Base-by-base conservation (phyloP, 2,797 vertebrate genomes). In the Apogon hyalosoma region DNA sequence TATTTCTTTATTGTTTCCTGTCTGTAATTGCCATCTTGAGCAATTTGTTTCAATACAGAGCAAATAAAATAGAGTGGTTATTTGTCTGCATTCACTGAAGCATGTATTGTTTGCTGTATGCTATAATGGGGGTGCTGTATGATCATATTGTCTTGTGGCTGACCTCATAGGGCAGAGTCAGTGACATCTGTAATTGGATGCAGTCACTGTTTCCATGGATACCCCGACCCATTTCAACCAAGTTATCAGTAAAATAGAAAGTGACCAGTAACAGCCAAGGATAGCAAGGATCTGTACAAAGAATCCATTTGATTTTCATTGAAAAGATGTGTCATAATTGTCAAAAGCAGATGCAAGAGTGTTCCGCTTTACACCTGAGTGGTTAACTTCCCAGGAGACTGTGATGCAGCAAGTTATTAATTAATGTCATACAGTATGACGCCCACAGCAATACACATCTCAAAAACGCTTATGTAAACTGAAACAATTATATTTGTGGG, bases 171-270 rank as follows among this genome's bases (percentile, higher is more conserved):
- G 71, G 65, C 71, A 85, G 55, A 65, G 52, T 53, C 68, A 79
- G 42, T 86, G 69, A 73, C 74, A 86, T 73, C 47, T 47, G 65
- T 47, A 78, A 41, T 47, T 73, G 69, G 70, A 82, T 21, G 19
- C 73, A 77, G 53, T 41, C 47, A 60, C 49, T 55, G 89, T 92
- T 88, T 78, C 85, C 86, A 87, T 90, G 86, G 87, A 88, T 89
- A 90, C 88, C 41, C 64, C 41, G 53, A 65, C 67, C 66, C 28
- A 60, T 72, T 42, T 52, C 49, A 51, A 39, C 57, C 41, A 11
- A 49, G 78, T 79, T 80, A 67, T 77, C 65, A 31, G 70, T 41
- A 72, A 77, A 87, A 70, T 63, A 72, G 59, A 76, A 66, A 67
- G 55, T 75, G 77, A 54, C 54, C 63, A 58, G 33, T 66, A 75